Base-by-base conservation (phyloP, 2,113 vertebrate species). In the Myotis lucifugus region DNA sequence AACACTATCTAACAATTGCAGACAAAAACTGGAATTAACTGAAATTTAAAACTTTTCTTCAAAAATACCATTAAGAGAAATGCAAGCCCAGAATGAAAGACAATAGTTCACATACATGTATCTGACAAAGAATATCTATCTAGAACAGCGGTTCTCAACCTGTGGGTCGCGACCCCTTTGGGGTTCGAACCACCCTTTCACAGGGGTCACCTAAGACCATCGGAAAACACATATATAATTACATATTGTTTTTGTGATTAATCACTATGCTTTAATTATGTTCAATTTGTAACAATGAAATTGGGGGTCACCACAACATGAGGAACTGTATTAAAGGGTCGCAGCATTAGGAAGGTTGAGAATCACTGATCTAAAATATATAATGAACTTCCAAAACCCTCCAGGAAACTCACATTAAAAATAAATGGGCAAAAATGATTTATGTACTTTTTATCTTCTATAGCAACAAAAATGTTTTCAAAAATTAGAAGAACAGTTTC, bases 11-110 rank as follows among this genome's bases (percentile, higher is more conserved):
- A 64, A 84, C 34, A 92, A 89, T 1, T 46, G 19, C 52, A 90
- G 3, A 40, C 4, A 83, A 90, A 93, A 84, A 76, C 25, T 73
- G 2, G 17, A 91, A 88, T 42, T 82, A 69, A 64, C 0, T 67
- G 25, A 85, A 88, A 95, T 70, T 61, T 23, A 91, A 90, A 84
- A 67, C 11, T 52, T 70, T 15, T 79, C 70, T 88, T 92, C n/a
- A 87, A 88, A 54, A 29, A 72, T 8, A 93, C 3, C 32, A 85
- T 29, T 73, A 46, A 78, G 18, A 37, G 21, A 76, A 92, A 50
- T 5, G 42, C 12, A 92, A 37, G 50, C 6, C 27, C 29, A 85
- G 25, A 95, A 79, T 37, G 4, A 59, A 83, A 81, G 70, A 83
- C 6, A 66, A 0, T 50, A 88, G 25, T 66, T 66, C 73, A 70